Conservation (phyloP, 2,888 invertebrate genomes). For the Calameuta filiformis region DNA sequence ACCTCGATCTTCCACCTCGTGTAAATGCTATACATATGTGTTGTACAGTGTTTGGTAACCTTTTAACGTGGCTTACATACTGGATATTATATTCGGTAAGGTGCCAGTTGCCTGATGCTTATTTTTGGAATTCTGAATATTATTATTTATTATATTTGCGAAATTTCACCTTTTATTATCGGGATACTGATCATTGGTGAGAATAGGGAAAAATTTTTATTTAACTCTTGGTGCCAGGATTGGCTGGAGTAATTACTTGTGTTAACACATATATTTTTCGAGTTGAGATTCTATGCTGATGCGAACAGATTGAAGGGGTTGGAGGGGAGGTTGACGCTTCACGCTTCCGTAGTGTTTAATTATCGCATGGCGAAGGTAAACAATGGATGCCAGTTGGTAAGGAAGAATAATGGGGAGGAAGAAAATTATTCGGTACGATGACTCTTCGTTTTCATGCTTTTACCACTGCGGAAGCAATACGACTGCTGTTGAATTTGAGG, state of each 20-base stretch:
- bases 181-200: background rate
- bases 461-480: constrained; percentile 4
- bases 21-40: background rate
- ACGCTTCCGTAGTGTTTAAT: background rate
- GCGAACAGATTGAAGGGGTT: background rate
- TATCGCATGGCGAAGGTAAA: background rate
- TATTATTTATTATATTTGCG: background rate
- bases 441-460: constrained; percentile 23
- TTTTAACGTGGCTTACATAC: background rate
- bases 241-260: background rate
- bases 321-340: background rate
- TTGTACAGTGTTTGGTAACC: background rate
- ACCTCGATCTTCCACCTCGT: background rate
- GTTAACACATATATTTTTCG: background rate
- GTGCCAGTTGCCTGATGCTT: background rate
- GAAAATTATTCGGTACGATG: constrained; percentile 23
- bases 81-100: background rate
- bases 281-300: background rate
- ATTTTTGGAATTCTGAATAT: background rate
- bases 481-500: constrained; percentile 6
- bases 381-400: background rate
- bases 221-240: background rate
- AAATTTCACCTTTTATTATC: background rate
- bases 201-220: background rate
- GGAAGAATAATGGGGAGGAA: constrained; percentile 10